Evolutionary conservation across 1,140 invertebrate species (phyloP).

Genomic region (Drosophila miranda): DNA sequence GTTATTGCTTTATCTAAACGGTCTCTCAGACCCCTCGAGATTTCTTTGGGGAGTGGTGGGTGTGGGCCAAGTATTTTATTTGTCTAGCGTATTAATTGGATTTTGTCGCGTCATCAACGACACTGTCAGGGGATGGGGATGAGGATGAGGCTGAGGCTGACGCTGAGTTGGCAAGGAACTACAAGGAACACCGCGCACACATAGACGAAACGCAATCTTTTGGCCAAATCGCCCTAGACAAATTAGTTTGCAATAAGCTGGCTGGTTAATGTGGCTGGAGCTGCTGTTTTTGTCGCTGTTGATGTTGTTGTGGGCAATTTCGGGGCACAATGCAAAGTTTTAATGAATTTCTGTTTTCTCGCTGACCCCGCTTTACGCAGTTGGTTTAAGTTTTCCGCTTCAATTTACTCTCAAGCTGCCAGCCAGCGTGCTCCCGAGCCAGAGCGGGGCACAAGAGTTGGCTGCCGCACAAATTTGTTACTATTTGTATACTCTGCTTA

Average conservation of each 20-base stretch:
- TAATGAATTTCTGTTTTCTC: constrained; percentile 70
- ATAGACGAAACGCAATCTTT: constrained; percentile 44
- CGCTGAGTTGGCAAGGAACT: neutral
- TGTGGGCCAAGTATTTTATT: constrained; percentile 58
- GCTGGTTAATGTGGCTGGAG: constrained; percentile 24
- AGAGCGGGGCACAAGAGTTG: constrained; percentile 17
- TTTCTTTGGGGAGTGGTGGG: constrained; percentile 1
- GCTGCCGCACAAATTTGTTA: constrained; percentile 49
- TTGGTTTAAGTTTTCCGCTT: constrained; percentile 66
- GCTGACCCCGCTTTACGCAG: constrained; percentile 51
- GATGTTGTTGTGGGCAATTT: constrained; percentile 41
- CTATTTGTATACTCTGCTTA: constrained; percentile 49
- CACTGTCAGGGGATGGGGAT: neutral
- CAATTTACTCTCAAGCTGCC: constrained; percentile 40
- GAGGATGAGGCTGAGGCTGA: neutral
- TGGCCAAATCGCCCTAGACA: constrained; percentile 67
- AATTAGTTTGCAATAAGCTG: constrained; percentile 73
- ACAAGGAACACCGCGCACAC: neutral
- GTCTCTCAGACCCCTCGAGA: constrained; percentile 15
- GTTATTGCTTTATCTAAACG: constrained; percentile 80
- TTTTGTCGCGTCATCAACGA: constrained; percentile 75
- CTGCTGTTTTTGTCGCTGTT: neutral
- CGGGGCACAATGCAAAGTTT: constrained; percentile 73
- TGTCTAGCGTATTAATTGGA: constrained; percentile 80
- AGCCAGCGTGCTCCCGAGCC: neutral